Percentiles rank a stretch among this genome's conserved stretches.
phyloP scores from a whole-genome alignment of 2,113 vertebrate species.

The Chloroceryle aenea region DNA sequence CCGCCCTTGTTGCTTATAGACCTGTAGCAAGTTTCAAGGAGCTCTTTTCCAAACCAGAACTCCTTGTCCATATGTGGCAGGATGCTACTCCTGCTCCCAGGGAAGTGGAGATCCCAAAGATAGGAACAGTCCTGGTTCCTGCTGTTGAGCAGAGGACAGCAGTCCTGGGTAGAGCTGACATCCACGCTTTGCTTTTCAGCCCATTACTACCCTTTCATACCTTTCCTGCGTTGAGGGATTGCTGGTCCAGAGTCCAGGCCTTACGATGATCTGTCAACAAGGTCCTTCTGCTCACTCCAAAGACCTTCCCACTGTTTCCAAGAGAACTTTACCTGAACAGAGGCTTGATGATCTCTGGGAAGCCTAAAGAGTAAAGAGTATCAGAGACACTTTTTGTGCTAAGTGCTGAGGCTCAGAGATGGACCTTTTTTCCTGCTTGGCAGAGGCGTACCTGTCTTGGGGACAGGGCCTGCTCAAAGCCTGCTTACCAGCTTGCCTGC shows the following conservation, averaged over 20 bases:
- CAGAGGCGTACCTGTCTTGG: neutral
- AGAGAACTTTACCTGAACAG: neutral
- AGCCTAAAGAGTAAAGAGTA: fast-evolving
- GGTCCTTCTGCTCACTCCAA: neutral
- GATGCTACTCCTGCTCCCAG: neutral
- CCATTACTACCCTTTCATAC: fast-evolving
- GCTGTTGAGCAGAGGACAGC: neutral
- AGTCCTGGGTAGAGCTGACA: neutral
- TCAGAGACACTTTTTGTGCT: neutral
- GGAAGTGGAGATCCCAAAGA: neutral
- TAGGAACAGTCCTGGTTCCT: neutral
- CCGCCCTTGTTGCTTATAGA: fast-evolving
- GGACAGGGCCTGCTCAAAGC: neutral
- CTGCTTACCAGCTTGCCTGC: fast-evolving
- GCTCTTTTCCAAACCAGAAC: neutral
- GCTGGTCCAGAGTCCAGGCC: neutral
- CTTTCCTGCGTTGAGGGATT: neutral
- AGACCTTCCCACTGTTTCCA: neutral
- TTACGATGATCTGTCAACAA: too few relatives aligned
- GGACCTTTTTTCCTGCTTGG: neutral
- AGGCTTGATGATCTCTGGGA: neutral
- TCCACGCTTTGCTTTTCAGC: neutral
- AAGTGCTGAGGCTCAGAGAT: neutral
- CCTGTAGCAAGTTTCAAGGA: neutral
- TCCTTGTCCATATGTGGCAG: neutral